Conservation (phyloP, 2,797 vertebrate genomes). For the Halcyon chelicuti region DNA sequence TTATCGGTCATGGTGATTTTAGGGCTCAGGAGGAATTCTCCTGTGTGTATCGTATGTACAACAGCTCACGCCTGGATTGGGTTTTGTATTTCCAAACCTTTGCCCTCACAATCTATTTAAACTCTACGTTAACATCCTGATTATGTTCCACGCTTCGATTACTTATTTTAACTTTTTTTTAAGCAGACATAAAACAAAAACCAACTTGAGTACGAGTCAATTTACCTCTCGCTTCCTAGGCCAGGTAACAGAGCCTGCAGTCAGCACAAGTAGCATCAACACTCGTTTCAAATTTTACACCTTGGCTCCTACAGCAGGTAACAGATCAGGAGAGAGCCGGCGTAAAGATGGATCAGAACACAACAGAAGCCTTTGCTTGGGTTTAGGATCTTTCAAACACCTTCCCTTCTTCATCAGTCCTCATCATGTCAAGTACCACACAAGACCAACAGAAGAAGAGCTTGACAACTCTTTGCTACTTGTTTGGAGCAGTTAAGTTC, state of each 20-base stretch:
- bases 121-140: neutral
- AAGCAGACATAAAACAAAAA: neutral
- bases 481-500: neutral
- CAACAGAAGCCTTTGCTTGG: neutral
- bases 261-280: neutral
- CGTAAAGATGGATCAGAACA: neutral
- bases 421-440: accelerated
- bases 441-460: neutral
- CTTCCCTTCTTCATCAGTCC: neutral
- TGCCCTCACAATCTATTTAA: neutral
- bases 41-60: accelerated
- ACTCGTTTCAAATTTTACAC: neutral
- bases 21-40: neutral
- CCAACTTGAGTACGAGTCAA: accelerated
- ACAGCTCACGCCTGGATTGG: neutral
- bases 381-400: neutral
- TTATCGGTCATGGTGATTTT: neutral
- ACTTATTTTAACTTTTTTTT: neutral
- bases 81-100: neutral
- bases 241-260: neutral
- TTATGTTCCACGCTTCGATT: neutral
- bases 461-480: neutral
- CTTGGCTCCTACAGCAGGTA: neutral
- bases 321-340: neutral
- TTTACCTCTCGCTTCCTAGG: neutral